Conservation (phyloP, 2,888 invertebrate species). For the Orthosia gracilis region DNA sequence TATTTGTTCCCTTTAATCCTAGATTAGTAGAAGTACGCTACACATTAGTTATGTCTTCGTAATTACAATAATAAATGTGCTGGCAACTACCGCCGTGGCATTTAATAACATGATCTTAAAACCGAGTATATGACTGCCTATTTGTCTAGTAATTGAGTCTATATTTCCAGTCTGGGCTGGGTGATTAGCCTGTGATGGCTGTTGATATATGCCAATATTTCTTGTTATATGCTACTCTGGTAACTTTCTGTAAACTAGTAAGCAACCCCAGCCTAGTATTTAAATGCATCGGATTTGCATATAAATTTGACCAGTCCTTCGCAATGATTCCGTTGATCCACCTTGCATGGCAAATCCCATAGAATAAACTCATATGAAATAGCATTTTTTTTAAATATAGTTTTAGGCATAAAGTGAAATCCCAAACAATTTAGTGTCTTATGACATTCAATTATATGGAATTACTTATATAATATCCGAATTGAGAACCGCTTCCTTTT, state of each 20-base stretch:
- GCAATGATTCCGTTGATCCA: too few species aligned
- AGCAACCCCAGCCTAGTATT: not conserved
- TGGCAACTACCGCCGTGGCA: slow-evolving; percentile 41
- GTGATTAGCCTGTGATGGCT: not conserved
- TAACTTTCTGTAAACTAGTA: not conserved
- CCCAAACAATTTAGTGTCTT: too few species aligned
- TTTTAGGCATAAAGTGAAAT: too few species aligned
- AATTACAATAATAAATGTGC: slow-evolving; percentile 57
- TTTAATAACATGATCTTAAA: slow-evolving; percentile 53
- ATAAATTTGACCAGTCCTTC: too few species aligned
- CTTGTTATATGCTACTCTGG: not conserved
- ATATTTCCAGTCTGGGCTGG: slow-evolving; percentile 21
- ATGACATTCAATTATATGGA: too few species aligned
- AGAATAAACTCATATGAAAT: too few species aligned
- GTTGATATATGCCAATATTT: slow-evolving; percentile 25
- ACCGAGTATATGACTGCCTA: slow-evolving; percentile 27
- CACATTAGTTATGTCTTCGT: slow-evolving; percentile 46
- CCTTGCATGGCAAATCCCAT: too few species aligned
- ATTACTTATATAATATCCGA: too few species aligned
- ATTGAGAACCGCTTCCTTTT: too few species aligned
- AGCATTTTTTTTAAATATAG: too few species aligned
- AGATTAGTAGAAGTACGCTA: slow-evolving; percentile 44
- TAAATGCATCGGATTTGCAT: too few species aligned
- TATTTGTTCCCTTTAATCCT: slow-evolving; percentile 39
- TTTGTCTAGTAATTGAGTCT: slow-evolving; percentile 43